Evolutionary conservation across 1,140 invertebrate species (phyloP).

Genomic region (Pachyrhynchus sulphureomaculatus): DNA sequence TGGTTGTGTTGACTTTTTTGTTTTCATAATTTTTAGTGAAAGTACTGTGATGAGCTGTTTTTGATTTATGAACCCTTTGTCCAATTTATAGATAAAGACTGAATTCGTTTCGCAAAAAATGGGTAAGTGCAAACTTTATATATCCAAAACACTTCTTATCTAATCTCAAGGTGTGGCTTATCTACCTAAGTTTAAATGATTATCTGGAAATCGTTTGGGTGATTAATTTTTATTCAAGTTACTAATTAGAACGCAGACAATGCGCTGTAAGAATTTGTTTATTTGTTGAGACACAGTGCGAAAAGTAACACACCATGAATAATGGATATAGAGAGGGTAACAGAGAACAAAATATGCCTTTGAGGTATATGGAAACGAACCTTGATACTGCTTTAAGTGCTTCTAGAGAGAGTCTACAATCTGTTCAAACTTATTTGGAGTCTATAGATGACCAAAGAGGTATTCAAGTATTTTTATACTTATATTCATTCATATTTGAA

Average conservation of each 20-base stretch:
- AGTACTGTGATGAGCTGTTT: constrained; percentile 3
- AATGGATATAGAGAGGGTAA: neutral
- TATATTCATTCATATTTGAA: too few relatives aligned
- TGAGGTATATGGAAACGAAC: constrained; percentile 33
- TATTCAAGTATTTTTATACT: neutral
- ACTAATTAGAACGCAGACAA: neutral
- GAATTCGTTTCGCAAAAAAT: constrained; percentile 19
- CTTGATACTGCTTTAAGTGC: constrained; percentile 26
- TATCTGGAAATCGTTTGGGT: constrained; percentile 8
- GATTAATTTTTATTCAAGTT: constrained; percentile 12
- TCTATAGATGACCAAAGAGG: constrained; percentile 28
- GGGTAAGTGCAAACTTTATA: constrained; percentile 11
- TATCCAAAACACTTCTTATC: constrained; percentile 3
- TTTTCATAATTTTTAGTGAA: constrained; percentile 19
- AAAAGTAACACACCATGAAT: constrained; percentile 3
- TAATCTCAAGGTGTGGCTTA: constrained; percentile 33
- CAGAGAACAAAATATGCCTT: constrained; percentile 6
- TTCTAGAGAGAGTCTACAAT: constrained; percentile 31
- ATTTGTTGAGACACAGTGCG: neutral
- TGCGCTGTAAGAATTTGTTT: constrained; percentile 6
- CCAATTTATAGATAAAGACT: constrained; percentile 3
- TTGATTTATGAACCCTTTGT: constrained; percentile 15
- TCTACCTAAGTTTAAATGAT: neutral
- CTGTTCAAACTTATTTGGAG: constrained; percentile 30
- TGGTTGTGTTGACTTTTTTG: constrained; percentile 24